Conservation (phyloP, 2,113 vertebrate species). For the Oreochromis aureus region DNA sequence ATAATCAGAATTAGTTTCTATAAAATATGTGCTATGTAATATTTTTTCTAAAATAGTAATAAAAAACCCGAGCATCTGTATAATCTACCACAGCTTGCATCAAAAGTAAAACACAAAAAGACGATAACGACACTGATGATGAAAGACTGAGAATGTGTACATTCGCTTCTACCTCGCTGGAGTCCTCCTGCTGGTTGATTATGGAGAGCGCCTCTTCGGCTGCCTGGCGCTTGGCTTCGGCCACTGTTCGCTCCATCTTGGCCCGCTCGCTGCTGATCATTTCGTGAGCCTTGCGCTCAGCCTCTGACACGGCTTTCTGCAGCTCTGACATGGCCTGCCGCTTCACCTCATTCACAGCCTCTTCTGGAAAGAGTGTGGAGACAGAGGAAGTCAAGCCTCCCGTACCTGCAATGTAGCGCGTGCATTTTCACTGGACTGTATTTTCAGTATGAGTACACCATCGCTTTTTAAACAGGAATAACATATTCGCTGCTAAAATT, state of each 20-base stretch:
- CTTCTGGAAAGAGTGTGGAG: constrained; percentile 79
- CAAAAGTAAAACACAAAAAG: neutral
- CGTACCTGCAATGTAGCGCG: constrained; percentile 38
- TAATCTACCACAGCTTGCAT: neutral
- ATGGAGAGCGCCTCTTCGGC: constrained; percentile 88
- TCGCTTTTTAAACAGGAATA: neutral
- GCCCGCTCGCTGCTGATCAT: constrained; percentile 90
- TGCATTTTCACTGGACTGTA: neutral
- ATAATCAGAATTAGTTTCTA: neutral
- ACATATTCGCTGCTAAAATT: neutral
- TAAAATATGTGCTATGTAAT: neutral
- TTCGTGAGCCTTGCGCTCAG: constrained; percentile 92
- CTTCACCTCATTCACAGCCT: constrained; percentile 98
- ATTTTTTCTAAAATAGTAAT: neutral
- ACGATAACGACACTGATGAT: neutral
- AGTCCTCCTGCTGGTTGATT: constrained; percentile 96
- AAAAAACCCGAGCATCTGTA: neutral
- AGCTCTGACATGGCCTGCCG: constrained; percentile 95
- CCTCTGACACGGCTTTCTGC: constrained; percentile 94
- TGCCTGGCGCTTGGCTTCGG: constrained; percentile 90
- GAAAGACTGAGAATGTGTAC: neutral
- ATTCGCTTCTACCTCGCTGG: constrained; percentile 83
- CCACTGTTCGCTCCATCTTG: constrained; percentile 94
- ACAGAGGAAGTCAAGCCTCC: constrained; percentile 51
- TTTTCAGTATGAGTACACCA: neutral